Evolutionary conservation across 2,113 vertebrate species (phyloP), one percentile per base, ranked within the genome.

Genomic region (Centropus unirufus): DNA sequence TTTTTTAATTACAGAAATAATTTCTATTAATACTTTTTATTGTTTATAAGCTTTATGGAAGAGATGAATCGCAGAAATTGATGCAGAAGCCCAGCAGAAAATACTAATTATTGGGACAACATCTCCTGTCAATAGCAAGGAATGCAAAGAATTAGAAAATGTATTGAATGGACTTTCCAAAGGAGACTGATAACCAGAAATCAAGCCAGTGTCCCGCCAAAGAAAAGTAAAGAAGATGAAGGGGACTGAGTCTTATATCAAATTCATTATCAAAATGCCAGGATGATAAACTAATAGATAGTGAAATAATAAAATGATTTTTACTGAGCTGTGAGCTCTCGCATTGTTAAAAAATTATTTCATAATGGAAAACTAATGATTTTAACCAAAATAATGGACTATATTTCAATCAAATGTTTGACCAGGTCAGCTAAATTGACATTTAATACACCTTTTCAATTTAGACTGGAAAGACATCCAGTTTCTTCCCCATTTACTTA

Each of bases 1-100:
- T 17, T 88, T 94, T 91, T 86, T 94, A 96, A 82, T 96, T 91
- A 83, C 57, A 59, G 47, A 88, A 92, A 91, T 55, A n/a, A 90
- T 93, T 94, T 94, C 87, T 81, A 88, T 90, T 86, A 86, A 72
- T 49, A 62, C 11, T 57, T 30, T 78, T 91, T 89, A 75, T 68
- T 89, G 79, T 77, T 89, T 86, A 44, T 83, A 87, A 72, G 39
- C 40, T 93, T 78, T 81, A 76, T 77, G 87, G 72, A 92, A 90
- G 82, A 90, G 29, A 83, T 74, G 78, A 94, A 90, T 91, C 90
- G 74, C 44, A 81, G 42, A 91, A 88, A 94, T 52, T 74, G 63
- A 88, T 20, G 55, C 63, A 83, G 47, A 91, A 95, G 67, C 39
- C 67, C 51, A 67, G 39, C 14, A 69, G 47, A 90, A 90, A 95